These are phyloP conservation scores for Lathronympha strigana DNA, from an alignment of 2,888 invertebrate genomes.

Conservation along the genomic window DNA sequence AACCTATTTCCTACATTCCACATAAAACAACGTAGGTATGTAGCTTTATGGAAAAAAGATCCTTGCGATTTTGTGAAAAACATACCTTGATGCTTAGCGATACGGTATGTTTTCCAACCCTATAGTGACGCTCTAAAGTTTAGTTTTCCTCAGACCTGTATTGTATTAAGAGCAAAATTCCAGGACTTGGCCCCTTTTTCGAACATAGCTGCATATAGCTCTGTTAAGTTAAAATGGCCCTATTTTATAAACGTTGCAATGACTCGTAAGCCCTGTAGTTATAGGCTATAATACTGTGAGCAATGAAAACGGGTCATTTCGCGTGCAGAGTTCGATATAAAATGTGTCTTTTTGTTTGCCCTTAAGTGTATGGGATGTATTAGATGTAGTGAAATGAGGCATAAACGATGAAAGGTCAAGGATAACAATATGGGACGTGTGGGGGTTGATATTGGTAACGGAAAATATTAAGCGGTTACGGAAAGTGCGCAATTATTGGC, in stretches of 20 bases:
- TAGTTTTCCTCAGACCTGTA: constrained; percentile 15
- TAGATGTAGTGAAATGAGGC: constrained; percentile 9
- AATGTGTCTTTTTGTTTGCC: no score
- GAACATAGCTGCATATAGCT: neutral
- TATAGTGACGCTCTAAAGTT: neutral
- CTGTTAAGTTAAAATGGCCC: neutral
- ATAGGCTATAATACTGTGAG: neutral
- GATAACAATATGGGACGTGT: neutral
- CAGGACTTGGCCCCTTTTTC: neutral
- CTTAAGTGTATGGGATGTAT: neutral
- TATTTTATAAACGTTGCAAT: neutral
- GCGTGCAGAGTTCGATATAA: no score
- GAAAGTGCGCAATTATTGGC: neutral
- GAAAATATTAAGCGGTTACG: neutral
- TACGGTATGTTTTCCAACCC: neutral
- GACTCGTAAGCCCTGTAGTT: constrained; percentile 6
- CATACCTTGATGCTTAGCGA: neutral
- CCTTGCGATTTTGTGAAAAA: neutral
- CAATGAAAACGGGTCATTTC: neutral
- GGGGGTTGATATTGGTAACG: neutral
- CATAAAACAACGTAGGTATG: constrained; percentile 8
- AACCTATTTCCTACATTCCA: constrained; percentile 43
- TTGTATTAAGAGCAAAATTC: neutral
- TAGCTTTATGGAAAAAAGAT: neutral
- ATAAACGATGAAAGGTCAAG: constrained; percentile 12